Evolutionary conservation across 2,888 invertebrate species (phyloP).

Genomic region (Ptychoptera albimana): DNA sequence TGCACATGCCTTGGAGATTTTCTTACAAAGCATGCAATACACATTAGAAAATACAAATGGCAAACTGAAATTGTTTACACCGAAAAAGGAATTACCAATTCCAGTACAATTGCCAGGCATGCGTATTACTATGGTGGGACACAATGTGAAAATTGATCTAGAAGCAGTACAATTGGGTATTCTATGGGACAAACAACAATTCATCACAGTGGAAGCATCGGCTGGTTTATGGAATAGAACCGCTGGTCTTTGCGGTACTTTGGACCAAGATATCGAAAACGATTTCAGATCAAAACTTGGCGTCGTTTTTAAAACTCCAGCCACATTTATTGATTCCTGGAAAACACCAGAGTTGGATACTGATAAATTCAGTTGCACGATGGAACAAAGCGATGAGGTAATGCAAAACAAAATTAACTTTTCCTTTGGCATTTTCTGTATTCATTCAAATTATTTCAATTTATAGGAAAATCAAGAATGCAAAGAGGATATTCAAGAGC

Average conservation of each 20-base stretch:
- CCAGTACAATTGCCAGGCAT: conserved; percentile 59
- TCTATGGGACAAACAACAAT: conserved; percentile 60
- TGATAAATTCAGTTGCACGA: conserved; percentile 21
- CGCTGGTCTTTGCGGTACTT: conserved; percentile 63
- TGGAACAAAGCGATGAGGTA: conserved; percentile 20
- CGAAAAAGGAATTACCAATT: conserved; percentile 42
- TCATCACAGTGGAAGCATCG: conserved; percentile 48
- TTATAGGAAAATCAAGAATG: conserved; percentile 1
- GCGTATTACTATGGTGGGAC: conserved; percentile 53
- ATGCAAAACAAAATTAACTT: neutral
- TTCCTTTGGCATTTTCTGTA: no score
- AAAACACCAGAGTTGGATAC: conserved; percentile 13
- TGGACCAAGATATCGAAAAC: conserved; percentile 52
- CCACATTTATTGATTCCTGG: conserved; percentile 29
- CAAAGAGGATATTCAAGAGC: conserved; percentile 19
- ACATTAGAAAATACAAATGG: conserved; percentile 38
- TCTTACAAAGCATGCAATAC: conserved; percentile 55
- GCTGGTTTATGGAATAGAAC: conserved; percentile 62
- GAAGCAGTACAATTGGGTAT: conserved; percentile 50
- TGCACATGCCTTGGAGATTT: conserved; percentile 28
- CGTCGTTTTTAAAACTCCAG: conserved; percentile 25
- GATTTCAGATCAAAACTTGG: conserved; percentile 51
- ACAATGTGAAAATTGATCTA: conserved; percentile 49
- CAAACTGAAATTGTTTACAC: conserved; percentile 36
- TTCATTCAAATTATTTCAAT: neutral